A percentile compares a stretch with the other conserved stretches of the same genome.
These are phyloP conservation scores for Copidosoma aretas DNA, from an alignment of 2,888 invertebrate genomes.

Conservation along the genomic window DNA sequence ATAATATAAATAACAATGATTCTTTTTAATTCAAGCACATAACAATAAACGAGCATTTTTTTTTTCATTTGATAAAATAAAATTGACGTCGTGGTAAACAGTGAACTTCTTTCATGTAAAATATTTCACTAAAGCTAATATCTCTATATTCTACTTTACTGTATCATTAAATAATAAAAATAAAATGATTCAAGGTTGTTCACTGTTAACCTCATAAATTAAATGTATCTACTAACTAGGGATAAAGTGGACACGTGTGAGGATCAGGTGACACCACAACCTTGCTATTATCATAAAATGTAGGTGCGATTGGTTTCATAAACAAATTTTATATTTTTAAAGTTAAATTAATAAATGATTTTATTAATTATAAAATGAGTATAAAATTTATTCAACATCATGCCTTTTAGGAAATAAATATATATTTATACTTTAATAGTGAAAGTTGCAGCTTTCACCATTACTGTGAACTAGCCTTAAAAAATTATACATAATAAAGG, in stretches of 20 bases:
- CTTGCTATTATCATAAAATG: slow-evolving; percentile 48
- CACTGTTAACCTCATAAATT: slow-evolving; percentile 44
- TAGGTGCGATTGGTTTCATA: slow-evolving; percentile 28
- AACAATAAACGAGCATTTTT: not conserved
- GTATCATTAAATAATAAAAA: not conserved
- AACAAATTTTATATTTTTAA: slow-evolving; percentile 18
- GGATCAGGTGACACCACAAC: slow-evolving; percentile 52
- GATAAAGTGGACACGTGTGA: slow-evolving; percentile 47
- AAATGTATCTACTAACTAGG: slow-evolving; percentile 41
- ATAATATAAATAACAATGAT: no score
- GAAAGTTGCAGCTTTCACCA: no score
- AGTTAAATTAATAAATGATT: not conserved
- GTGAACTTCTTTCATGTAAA: not conserved
- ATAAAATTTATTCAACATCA: no score
- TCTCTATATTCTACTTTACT: not conserved
- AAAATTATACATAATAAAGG: no score
- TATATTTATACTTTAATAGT: no score
- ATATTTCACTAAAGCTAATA: not conserved
- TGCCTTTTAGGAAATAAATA: no score
- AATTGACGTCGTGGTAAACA: not conserved
- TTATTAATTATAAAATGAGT: not conserved
- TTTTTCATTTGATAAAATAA: not conserved
- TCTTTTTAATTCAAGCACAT: not conserved
- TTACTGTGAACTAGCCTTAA: no score
- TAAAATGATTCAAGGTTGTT: slow-evolving; percentile 17